A percentile compares a stretch with the other conserved stretches of the same genome.
Conservation (phyloP, 2,888 invertebrate species). For the Panorpa germanica region DNA sequence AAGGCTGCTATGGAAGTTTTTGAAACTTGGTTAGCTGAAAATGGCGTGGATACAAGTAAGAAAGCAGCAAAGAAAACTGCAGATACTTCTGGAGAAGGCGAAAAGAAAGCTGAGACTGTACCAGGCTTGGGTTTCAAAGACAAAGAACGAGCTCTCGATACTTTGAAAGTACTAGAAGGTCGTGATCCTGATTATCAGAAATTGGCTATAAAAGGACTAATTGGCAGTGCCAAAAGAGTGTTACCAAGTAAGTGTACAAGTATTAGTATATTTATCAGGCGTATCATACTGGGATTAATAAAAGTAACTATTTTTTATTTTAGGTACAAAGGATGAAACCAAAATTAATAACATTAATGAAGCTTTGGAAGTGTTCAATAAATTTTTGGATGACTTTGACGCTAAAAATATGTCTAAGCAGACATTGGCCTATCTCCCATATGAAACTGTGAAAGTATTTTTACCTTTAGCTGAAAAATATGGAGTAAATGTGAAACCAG, state of each 20-base stretch:
- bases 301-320: conserved; percentile 13
- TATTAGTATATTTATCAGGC: conserved; percentile 8
- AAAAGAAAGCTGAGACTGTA: conserved; percentile 37
- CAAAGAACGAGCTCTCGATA: conserved; percentile 48
- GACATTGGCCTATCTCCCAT: conserved; percentile 47
- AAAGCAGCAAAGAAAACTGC: conserved; percentile 22
- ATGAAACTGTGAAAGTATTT: conserved; percentile 36
- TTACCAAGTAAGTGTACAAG: conserved; percentile 32
- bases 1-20: conserved; percentile 48
- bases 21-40: conserved; percentile 41
- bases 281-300: too few relatives aligned
- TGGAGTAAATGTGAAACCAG: conserved; percentile 25
- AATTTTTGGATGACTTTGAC: conserved; percentile 56
- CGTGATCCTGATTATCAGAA: conserved; percentile 62
- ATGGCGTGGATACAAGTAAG: conserved; percentile 22
- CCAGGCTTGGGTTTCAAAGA: conserved; percentile 63
- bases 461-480: conserved; percentile 31
- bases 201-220: conserved; percentile 47
- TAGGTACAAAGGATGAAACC: conserved; percentile 56
- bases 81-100: conserved; percentile 26
- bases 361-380: conserved; percentile 47
- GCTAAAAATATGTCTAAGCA: conserved; percentile 41
- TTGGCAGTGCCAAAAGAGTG: conserved; percentile 51
- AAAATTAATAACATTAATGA: conserved; percentile 57
- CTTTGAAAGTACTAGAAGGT: conserved; percentile 44